phyloP scores from a whole-genome alignment of 2,113 vertebrate species.

The Xenopus laevis region DNA sequence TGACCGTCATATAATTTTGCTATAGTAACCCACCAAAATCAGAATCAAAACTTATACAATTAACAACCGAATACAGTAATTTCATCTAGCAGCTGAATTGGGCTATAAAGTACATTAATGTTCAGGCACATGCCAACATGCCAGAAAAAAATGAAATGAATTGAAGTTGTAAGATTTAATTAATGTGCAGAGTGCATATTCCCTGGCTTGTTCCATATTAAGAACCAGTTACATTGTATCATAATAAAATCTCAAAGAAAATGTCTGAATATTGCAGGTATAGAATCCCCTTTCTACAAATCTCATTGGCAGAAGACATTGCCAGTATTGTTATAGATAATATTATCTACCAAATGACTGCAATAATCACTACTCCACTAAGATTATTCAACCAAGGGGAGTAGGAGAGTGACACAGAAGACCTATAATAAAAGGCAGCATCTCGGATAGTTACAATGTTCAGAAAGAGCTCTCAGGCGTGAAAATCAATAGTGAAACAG shows the following conservation, averaged over 20 bases:
- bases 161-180: neutral
- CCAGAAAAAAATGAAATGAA: neutral
- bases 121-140: neutral
- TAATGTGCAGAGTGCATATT: neutral
- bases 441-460: slow-evolving; percentile 21
- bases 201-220: neutral
- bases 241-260: slow-evolving; percentile 11
- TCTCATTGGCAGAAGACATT: slow-evolving; percentile 33
- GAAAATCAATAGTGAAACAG: slow-evolving; percentile 21
- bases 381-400: slow-evolving; percentile 26
- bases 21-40: too few relatives aligned
- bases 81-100: too few relatives aligned
- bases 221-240: neutral
- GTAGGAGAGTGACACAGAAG: slow-evolving; percentile 28
- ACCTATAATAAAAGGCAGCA: slow-evolving; percentile 25
- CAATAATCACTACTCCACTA: slow-evolving; percentile 9
- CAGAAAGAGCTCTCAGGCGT: slow-evolving; percentile 24
- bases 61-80: too few relatives aligned
- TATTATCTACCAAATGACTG: slow-evolving; percentile 36
- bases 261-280: slow-evolving; percentile 2
- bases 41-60: too few relatives aligned
- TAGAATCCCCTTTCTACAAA: slow-evolving; percentile 12
- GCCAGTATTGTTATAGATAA: slow-evolving; percentile 26
- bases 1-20: too few relatives aligned
- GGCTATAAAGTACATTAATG: neutral